Evolutionary conservation across 2,888 invertebrate species (phyloP).

Genomic region (Carpatolechia fugitivella): DNA sequence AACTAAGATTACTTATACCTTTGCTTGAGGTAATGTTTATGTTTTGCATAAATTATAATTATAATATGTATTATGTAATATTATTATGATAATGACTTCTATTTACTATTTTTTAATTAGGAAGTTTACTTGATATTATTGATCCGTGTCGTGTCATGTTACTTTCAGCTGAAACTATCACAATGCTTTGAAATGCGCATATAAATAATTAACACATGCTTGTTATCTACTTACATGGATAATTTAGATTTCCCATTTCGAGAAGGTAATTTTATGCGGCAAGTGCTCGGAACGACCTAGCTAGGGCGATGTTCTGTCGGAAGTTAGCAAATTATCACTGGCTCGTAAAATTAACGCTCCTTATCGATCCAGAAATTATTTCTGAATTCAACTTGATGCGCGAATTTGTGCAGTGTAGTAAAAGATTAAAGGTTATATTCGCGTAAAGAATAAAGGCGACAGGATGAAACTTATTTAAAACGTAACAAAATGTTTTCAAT

Average conservation of each 20-base stretch:
- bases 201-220: slow-evolving; percentile 4
- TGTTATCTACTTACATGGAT: slow-evolving; percentile 35
- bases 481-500: slow-evolving; percentile 79
- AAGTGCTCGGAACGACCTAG: slow-evolving; percentile 72
- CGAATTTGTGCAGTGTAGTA: slow-evolving; percentile 53
- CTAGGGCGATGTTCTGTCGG: slow-evolving; percentile 76
- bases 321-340: slow-evolving; percentile 80
- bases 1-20: too few species aligned
- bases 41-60: too few species aligned
- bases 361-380: slow-evolving; percentile 77
- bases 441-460: slow-evolving; percentile 38
- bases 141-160: too few species aligned
- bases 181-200: background rate
- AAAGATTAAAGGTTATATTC: slow-evolving; percentile 56
- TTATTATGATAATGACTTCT: background rate
- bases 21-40: too few species aligned
- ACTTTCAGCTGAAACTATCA: too few species aligned
- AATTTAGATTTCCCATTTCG: slow-evolving; percentile 53
- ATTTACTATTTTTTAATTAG: too few species aligned
- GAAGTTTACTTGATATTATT: too few species aligned
- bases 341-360: slow-evolving; percentile 79
- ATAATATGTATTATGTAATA: too few species aligned
- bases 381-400: slow-evolving; percentile 41
- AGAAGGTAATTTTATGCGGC: slow-evolving; percentile 66
- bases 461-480: slow-evolving; percentile 74